A percentile compares a stretch with the other conserved stretches of the same genome.
Evolutionary conservation across 2,797 vertebrate genomes (phyloP).

Genomic region (Tiaroga cobitis): DNA sequence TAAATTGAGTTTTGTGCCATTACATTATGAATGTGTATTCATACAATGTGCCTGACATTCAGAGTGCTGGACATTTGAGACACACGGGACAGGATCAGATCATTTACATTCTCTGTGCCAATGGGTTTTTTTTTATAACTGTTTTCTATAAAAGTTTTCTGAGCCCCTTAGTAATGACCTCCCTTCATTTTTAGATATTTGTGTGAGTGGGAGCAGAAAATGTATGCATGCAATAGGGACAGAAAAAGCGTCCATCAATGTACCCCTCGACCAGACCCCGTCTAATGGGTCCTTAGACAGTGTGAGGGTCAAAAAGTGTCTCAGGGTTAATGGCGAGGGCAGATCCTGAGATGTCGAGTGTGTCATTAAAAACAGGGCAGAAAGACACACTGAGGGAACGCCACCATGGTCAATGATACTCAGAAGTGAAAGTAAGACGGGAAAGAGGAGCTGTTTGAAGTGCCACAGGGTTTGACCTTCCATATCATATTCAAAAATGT

Average conservation of each 20-base stretch:
- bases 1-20: slow-evolving; percentile 58
- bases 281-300: slow-evolving; percentile 54
- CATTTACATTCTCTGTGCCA: slow-evolving; percentile 37
- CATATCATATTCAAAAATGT: not conserved
- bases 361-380: slow-evolving; percentile 46
- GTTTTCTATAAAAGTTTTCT: slow-evolving; percentile 1
- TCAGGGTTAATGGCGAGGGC: slow-evolving; percentile 32
- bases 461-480: slow-evolving; percentile 1
- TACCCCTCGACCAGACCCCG: not conserved
- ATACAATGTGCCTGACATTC: slow-evolving; percentile 70
- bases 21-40: slow-evolving; percentile 67
- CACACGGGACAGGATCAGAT: slow-evolving; percentile 21
- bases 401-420: not conserved
- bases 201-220: slow-evolving; percentile 12
- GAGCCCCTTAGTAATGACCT: slow-evolving; percentile 26
- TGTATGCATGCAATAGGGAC: slow-evolving; percentile 36
- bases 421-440: not conserved
- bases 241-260: slow-evolving; percentile 16
- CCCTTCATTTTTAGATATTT: not conserved
- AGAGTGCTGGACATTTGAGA: slow-evolving; percentile 52
- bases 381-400: slow-evolving; percentile 16
- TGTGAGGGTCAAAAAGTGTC: slow-evolving; percentile 35
- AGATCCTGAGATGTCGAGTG: slow-evolving; percentile 15
- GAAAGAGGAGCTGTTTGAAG: not conserved
- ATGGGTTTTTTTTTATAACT: slow-evolving; percentile 15